Base-by-base conservation (phyloP, 2,888 invertebrate genomes). In the Epinotia ramella region DNA sequence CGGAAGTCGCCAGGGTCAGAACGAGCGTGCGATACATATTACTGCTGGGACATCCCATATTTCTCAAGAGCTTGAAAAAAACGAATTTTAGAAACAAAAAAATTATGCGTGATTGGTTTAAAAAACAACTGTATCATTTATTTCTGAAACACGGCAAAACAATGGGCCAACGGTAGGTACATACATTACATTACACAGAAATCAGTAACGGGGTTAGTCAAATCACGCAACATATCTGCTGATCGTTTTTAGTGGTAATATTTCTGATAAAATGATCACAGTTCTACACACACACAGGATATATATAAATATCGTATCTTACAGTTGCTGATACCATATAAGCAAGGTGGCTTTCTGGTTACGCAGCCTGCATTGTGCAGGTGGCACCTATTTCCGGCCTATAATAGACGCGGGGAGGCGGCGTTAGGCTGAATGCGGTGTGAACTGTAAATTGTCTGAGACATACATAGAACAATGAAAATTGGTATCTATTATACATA, bases 361-460 rank as follows among this genome's bases (percentile, higher is more conserved):
- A 6, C 49, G 13, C 12, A 12, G 12, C 13, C 1, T 49, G 16
- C 16, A 53, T 16, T 49, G 49, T 53, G 49, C 49, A 16, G 49
- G 49, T 49, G 53, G 53, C 49, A 16, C 16, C 49, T 53, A 53
- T 53, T 53, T 53, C 53, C n/a, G 13, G 53, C 53, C n/a, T n/a
- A 7, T 53, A 53, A 53, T 53, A 5, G 53, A 53, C n/a, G 53
- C 53, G 5, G n/a, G n/a, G n/a, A 53, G 53, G 53, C 53, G 53
- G n/a, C n/a, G n/a, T 53, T 53, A 5, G n/a, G 13, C n/a, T 53
- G 53, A n/a, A 53, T 53, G 53, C n/a, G 53, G 53, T 13, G 53
- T 53, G 53, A 53, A 53, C 53, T n/a, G n/a, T n/a, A 53, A 53
- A n/a, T n/a, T 53, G 53, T n/a, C 7, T n/a, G 53, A 53, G 53